These are phyloP conservation scores for Dicrostonyx torquatus DNA, from an alignment of 2,797 vertebrate species.

Conservation along the genomic window DNA sequence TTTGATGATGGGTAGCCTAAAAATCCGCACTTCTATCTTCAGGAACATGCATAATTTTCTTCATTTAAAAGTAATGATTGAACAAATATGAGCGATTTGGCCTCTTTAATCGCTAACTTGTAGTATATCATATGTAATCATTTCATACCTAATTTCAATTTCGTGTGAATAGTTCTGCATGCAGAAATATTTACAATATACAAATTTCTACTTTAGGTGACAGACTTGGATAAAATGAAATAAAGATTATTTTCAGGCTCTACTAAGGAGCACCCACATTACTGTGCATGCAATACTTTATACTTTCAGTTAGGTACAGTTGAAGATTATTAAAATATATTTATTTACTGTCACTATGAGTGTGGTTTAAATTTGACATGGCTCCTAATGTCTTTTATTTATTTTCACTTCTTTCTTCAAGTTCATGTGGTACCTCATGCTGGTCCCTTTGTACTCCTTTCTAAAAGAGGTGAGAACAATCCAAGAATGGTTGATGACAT, in stretches of 20 bases:
- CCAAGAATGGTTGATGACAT: neutral
- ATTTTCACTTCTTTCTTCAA: neutral
- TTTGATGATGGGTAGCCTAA: neutral
- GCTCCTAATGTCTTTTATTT: neutral
- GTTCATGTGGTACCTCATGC: neutral
- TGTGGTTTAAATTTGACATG: neutral
- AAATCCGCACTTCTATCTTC: neutral
- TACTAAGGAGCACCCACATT: neutral
- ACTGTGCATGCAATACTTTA: neutral
- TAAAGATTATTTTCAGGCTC: neutral
- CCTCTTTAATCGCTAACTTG: neutral
- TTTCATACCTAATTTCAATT: neutral
- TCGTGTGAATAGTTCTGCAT: neutral
- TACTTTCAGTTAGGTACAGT: neutral
- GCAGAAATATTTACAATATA: neutral
- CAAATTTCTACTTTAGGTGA: neutral
- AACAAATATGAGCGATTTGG: neutral
- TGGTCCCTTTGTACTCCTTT: slow-evolving; percentile 41
- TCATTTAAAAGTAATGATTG: neutral
- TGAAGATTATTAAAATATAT: neutral
- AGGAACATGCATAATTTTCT: neutral
- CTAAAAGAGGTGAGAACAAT: slow-evolving; percentile 27
- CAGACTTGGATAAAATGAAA: slow-evolving; percentile 25
- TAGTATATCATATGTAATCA: neutral
- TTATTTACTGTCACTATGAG: neutral